Percentiles rank a stretch among this genome's conserved stretches.
phyloP scores from a whole-genome alignment of 2,888 invertebrate species.

The Rapana venosa region DNA sequence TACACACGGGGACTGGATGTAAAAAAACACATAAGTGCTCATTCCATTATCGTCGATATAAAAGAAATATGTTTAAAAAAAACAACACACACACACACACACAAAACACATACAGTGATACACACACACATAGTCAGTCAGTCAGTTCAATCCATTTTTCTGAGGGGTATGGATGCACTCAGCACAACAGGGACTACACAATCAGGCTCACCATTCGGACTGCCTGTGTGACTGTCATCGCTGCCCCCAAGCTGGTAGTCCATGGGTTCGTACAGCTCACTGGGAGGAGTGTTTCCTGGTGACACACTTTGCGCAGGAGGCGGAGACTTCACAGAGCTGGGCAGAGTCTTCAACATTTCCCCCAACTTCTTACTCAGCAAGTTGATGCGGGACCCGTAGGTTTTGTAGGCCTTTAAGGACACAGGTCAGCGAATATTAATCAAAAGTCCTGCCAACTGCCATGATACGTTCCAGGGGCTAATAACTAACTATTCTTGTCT shows the following conservation, averaged over 20 bases:
- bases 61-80: neutral
- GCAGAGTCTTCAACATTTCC: constrained; percentile 86
- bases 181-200: too few species aligned
- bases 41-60: too few species aligned
- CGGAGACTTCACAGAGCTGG: constrained; percentile 81
- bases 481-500: too few species aligned
- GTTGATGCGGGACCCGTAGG: constrained; percentile 92
- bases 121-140: neutral
- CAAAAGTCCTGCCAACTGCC: too few species aligned
- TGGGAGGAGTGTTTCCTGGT: constrained; percentile 83
- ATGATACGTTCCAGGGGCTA: too few species aligned
- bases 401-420: constrained; percentile 90
- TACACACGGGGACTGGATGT: too few species aligned
- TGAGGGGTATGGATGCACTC: too few species aligned
- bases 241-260: constrained; percentile 57
- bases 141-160: too few species aligned
- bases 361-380: constrained; percentile 91
- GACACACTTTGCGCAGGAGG: constrained; percentile 85
- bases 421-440: neutral
- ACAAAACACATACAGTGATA: neutral
- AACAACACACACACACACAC: neutral
- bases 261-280: constrained; percentile 52
- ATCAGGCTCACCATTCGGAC: neutral
- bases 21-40: too few species aligned
- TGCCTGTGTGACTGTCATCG: neutral